Evolutionary conservation across 1,140 invertebrate genomes (phyloP).

Genomic region (Homarus americanus): DNA sequence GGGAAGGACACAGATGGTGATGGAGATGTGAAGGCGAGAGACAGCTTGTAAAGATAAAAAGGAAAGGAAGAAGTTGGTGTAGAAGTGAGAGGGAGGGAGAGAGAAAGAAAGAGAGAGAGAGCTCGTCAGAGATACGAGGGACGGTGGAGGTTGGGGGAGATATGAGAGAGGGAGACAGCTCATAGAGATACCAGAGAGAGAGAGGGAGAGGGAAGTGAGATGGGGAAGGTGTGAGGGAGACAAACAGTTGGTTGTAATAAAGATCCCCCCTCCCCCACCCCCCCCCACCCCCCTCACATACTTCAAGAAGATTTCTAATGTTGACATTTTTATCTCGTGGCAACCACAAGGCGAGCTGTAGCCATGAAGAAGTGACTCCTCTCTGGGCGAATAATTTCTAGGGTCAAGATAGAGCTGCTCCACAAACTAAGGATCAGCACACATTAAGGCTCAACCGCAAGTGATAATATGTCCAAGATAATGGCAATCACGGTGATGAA

Average conservation of each 20-base stretch:
- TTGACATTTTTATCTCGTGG: too few relatives aligned
- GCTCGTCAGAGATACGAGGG: background rate
- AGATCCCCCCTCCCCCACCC: too few relatives aligned
- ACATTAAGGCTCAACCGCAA: too few relatives aligned
- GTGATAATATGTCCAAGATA: too few relatives aligned
- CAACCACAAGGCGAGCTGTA: too few relatives aligned
- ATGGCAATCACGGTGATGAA: background rate
- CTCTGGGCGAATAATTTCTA: too few relatives aligned
- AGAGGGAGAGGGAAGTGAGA: background rate
- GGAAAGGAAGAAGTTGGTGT: background rate
- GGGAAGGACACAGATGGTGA: slow-evolving; percentile 32
- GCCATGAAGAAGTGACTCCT: too few relatives aligned
- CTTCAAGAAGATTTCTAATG: too few relatives aligned
- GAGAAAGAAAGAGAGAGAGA: slow-evolving; percentile 19
- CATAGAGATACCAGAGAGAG: background rate
- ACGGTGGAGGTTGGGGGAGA: background rate
- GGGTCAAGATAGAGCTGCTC: too few relatives aligned
- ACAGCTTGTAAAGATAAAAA: slow-evolving; percentile 4
- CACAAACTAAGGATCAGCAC: too few relatives aligned
- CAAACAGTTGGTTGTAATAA: too few relatives aligned
- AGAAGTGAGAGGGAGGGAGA: slow-evolving; percentile 1
- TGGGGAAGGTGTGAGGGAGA: background rate
- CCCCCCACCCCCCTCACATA: too few relatives aligned
- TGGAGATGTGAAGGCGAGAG: slow-evolving; percentile 21
- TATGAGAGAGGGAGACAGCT: background rate